A percentile compares a stretch with the other conserved stretches of the same genome.
phyloP scores from a whole-genome alignment of 2,888 invertebrate species.

The Plusia festucae region DNA sequence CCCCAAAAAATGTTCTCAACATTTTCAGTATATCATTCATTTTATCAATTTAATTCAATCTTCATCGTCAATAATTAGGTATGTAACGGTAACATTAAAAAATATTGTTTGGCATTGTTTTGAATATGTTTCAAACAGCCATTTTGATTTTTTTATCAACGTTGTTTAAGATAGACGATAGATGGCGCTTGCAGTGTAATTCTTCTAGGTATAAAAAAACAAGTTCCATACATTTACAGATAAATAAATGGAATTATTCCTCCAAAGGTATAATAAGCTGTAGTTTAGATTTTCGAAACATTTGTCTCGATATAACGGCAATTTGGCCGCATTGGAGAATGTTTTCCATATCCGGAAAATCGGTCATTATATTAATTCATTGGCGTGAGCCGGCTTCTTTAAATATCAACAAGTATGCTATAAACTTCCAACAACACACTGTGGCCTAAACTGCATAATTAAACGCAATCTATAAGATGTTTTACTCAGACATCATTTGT shows the following conservation, averaged over 20 bases:
- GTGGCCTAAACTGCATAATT: neutral
- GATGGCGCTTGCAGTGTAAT: conserved; percentile 16
- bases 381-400: neutral
- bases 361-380: neutral
- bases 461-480: no score
- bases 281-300: neutral
- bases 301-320: neutral
- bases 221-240: no score
- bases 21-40: no score
- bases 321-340: neutral
- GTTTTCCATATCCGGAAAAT: neutral
- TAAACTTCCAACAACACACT: neutral
- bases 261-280: no score
- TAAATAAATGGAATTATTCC: neutral
- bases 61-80: neutral
- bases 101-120: no score
- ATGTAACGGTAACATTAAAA: no score
- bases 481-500: no score
- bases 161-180: neutral
- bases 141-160: neutral
- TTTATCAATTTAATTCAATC: conserved; percentile 11
- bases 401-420: neutral
- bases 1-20: no score
- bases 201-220: neutral
- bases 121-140: neutral